These are phyloP conservation scores for Brachypalpus laphriformis DNA, from an alignment of 2,888 invertebrate species.

Conservation along the genomic window DNA sequence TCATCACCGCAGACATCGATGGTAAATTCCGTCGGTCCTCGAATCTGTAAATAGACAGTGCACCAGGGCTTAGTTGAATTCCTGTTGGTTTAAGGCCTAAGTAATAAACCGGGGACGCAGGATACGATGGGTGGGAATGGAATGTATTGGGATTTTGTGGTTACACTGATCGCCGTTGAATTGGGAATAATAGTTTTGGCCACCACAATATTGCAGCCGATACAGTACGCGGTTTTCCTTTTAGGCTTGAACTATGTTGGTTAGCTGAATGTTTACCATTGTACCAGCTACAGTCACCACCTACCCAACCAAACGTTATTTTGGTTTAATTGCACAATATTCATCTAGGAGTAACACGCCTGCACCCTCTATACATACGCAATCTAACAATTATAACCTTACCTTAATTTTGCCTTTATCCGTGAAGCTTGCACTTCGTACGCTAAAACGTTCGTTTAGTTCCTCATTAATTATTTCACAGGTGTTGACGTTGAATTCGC, in stretches of 20 bases:
- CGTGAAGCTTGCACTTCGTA: constrained; percentile 79
- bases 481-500: constrained; percentile 78
- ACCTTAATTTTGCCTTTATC: constrained; percentile 80
- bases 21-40: constrained; percentile 73
- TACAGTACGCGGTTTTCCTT: constrained; percentile 18
- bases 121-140: constrained; percentile 21
- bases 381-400: constrained; percentile 62
- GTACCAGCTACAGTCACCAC: background rate
- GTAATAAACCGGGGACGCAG: constrained; percentile 55
- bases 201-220: constrained; percentile 31
- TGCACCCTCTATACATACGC: background rate
- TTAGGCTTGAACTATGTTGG: constrained; percentile 1
- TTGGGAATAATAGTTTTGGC: constrained; percentile 57
- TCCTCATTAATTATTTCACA: constrained; percentile 82
- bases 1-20: constrained; percentile 79
- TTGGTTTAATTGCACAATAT: constrained; percentile 37
- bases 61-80: constrained; percentile 35
- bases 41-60: constrained; percentile 44
- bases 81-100: constrained; percentile 54
- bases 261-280: constrained; percentile 25
- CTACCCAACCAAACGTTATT: constrained; percentile 24
- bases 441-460: constrained; percentile 77
- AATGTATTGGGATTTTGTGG: constrained; percentile 67
- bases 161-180: constrained; percentile 47
- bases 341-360: constrained; percentile 9